A percentile compares a stretch with the other conserved stretches of the same genome.
phyloP scores from a whole-genome alignment of 2,888 invertebrate genomes.

The Protonemura montana region DNA sequence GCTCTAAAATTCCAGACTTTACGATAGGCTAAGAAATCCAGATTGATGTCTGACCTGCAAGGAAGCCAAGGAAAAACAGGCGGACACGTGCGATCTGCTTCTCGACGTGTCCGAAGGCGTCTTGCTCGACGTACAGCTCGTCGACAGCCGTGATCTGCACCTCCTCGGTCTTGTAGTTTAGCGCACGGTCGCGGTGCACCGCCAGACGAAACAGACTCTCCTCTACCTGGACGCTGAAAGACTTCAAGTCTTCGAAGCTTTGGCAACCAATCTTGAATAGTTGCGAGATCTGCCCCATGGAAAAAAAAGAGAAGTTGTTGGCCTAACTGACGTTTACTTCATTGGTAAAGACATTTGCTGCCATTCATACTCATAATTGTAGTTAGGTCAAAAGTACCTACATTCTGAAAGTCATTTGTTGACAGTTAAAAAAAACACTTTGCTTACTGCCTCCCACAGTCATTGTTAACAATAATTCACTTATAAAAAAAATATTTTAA shows the following conservation, averaged over 20 bases:
- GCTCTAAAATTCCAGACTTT: neutral
- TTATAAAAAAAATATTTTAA: too few relatives aligned
- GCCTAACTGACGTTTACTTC: neutral
- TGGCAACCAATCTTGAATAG: conserved; percentile 94
- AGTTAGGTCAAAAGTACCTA: too few relatives aligned
- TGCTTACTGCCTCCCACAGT: too few relatives aligned
- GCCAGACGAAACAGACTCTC: conserved; percentile 88
- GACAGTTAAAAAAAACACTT: too few relatives aligned
- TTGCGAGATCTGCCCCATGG: conserved; percentile 86
- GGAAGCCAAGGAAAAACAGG: conserved; percentile 94
- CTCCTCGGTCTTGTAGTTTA: conserved; percentile 95
- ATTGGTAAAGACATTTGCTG: too few relatives aligned
- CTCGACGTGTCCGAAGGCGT: conserved; percentile 80
- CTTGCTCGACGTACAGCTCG: conserved; percentile 89
- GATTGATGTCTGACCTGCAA: conserved; percentile 81
- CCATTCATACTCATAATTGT: too few relatives aligned
- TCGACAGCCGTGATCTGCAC: conserved; percentile 94
- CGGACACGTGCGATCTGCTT: conserved; percentile 95
- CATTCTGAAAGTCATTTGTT: too few relatives aligned
- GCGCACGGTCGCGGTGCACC: conserved; percentile 86
- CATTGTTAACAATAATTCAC: too few relatives aligned
- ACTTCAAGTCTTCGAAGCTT: conserved; percentile 87
- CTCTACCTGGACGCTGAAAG: conserved; percentile 90
- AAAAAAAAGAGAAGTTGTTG: neutral
- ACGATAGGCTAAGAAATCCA: neutral